Percentiles rank a stretch among this genome's conserved stretches.
Conservation (phyloP, 2,888 invertebrate genomes). For the Lycophotia porphyrea region DNA sequence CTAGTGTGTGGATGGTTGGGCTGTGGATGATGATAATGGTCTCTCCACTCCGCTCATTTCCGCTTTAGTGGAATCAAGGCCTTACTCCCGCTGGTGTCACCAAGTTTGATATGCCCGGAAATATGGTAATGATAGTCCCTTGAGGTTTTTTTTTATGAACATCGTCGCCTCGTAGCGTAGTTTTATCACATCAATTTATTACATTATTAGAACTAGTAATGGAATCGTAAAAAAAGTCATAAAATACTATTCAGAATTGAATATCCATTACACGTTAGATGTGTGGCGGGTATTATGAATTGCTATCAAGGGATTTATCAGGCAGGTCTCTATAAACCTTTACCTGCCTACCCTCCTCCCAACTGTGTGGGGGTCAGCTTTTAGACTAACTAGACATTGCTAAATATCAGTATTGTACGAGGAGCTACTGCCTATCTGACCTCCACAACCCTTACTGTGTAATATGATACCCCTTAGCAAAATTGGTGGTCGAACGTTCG, state of each 20-base stretch:
- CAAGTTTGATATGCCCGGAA: constrained; percentile 23
- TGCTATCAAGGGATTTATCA: neutral
- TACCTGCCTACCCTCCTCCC: neutral
- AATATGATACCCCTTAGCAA: neutral
- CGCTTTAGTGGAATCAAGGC: neutral
- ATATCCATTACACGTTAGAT: neutral
- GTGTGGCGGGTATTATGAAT: neutral
- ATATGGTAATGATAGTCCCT: constrained; percentile 39
- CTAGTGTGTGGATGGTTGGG: neutral
- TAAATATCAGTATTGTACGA: neutral
- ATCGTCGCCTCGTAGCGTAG: constrained; percentile 17
- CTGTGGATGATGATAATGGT: neutral
- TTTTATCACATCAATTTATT: constrained; percentile 35
- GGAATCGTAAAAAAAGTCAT: constrained; percentile 11
- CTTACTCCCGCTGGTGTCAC: constrained; percentile 25
- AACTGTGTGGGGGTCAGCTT: neutral
- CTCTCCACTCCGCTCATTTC: neutral
- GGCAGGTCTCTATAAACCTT: neutral
- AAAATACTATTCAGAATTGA: constrained; percentile 19
- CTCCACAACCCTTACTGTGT: neutral
- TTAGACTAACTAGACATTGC: neutral
- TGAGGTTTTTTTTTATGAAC: constrained; percentile 15
- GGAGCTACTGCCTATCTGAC: neutral
- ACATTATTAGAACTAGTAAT: constrained; percentile 14
- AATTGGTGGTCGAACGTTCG: no score